These are phyloP conservation scores for Talpa occidentalis DNA, from an alignment of 2,113 vertebrate genomes.

Conservation along the genomic window DNA sequence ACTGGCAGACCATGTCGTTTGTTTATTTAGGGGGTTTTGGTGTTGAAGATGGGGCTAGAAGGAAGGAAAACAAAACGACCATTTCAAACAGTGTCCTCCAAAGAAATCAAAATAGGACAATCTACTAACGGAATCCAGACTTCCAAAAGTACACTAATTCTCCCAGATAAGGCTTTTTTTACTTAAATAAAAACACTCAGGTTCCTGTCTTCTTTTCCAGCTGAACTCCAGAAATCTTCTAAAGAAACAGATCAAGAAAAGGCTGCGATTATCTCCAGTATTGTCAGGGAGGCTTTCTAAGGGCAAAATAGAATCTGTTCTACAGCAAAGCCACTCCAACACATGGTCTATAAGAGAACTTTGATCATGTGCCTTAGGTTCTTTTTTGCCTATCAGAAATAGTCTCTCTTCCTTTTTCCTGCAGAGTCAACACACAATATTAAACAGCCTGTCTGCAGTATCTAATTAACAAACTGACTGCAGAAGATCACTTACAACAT, in stretches of 20 bases:
- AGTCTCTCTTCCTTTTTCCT: conserved; percentile 55
- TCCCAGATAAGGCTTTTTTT: background rate
- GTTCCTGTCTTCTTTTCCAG: conserved; percentile 18
- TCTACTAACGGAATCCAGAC: conserved; percentile 23
- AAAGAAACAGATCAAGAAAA: conserved; percentile 48
- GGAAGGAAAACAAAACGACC: background rate
- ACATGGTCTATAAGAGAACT: conserved; percentile 56
- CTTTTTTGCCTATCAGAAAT: conserved; percentile 64
- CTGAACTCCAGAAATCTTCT: conserved; percentile 43
- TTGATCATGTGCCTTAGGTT: conserved; percentile 54
- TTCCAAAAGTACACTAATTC: conserved; percentile 64
- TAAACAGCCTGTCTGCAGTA: conserved; percentile 77
- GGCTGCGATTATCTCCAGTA: conserved; percentile 35
- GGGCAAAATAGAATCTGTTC: conserved; percentile 57
- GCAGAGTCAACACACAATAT: conserved; percentile 77
- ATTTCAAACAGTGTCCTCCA: conserved; percentile 20
- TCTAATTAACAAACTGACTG: conserved; percentile 79
- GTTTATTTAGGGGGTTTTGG: conserved; percentile 20
- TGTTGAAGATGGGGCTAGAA: background rate
- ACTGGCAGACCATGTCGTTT: background rate
- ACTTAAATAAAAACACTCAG: conserved; percentile 54
- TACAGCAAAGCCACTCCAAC: conserved; percentile 49
- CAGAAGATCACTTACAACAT: conserved; percentile 76
- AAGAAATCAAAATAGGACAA: conserved; percentile 27
- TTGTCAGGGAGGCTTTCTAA: conserved; percentile 41